phyloP scores from a whole-genome alignment of 1,140 invertebrate genomes.

The Ceratoteleas bidentatus region DNA sequence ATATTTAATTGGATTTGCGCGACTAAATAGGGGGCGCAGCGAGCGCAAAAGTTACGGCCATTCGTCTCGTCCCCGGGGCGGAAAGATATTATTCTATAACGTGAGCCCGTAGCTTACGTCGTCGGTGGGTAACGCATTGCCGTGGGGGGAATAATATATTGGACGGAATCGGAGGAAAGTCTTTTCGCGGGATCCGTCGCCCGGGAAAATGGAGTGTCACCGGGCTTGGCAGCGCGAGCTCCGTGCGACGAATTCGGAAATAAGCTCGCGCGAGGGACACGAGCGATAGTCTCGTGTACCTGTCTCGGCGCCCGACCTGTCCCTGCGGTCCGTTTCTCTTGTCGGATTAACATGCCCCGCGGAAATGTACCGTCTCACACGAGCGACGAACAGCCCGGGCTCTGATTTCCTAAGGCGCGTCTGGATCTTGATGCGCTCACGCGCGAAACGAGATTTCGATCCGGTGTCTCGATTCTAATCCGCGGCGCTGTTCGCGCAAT shows the following conservation, averaged over 20 bases:
- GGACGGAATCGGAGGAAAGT: slow-evolving; percentile 63
- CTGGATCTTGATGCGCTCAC: slow-evolving; percentile 60
- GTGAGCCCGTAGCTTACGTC: slow-evolving; percentile 61
- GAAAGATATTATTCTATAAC: no score
- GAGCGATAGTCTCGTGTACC: slow-evolving; percentile 38
- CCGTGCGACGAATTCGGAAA: slow-evolving; percentile 63
- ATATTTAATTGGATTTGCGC: no score
- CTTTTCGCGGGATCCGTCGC: slow-evolving; percentile 61
- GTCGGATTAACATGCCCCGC: slow-evolving; percentile 65
- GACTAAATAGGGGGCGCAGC: no score
- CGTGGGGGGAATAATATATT: slow-evolving; percentile 63
- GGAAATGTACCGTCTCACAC: slow-evolving; percentile 51
- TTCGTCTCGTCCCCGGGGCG: no score
- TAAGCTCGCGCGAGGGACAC: slow-evolving; percentile 49
- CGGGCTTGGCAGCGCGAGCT: slow-evolving; percentile 62
- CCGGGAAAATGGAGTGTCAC: slow-evolving; percentile 65
- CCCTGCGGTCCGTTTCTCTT: slow-evolving; percentile 57
- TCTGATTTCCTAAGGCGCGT: slow-evolving; percentile 45
- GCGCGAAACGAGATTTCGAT: slow-evolving; percentile 71
- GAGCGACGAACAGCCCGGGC: slow-evolving; percentile 13
- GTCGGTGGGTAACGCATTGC: slow-evolving; percentile 61
- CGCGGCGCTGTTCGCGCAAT: slow-evolving; percentile 23
- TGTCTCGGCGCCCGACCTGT: slow-evolving; percentile 46
- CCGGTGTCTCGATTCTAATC: slow-evolving; percentile 58
- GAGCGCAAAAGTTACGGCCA: no score